Base-by-base conservation (phyloP, 2,797 vertebrate genomes). In the Channa striata region DNA sequence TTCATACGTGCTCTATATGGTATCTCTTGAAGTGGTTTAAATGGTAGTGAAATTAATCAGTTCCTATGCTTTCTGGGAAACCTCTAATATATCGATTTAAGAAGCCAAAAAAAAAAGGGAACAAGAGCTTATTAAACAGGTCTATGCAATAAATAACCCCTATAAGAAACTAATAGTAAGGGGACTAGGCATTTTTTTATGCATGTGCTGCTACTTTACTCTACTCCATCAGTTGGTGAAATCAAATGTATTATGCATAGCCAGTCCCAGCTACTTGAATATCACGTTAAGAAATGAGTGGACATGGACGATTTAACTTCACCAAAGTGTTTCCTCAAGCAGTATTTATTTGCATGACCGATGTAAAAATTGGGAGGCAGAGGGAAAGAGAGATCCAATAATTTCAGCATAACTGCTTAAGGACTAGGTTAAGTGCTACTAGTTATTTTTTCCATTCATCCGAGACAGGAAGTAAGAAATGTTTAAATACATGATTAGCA, bases 341-440 rank as follows among this genome's bases (percentile, higher is more conserved):
- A 48, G 68, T 74, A 76, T 51, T 12, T 59, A 36, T 16, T 53
- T 40, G 48, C 50, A 9, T 11, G 37, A 36, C 20, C 21, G 67
- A 75, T 70, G 51, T 52, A 11, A 67, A 65, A 62, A 58, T 16
- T n/a, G 33, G 68, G 23, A 17, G 12, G 49, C 39, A 25, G 52
- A 1, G 47, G n/a, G n/a, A 23, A 17, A 51, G 23, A 36, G 43
- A 40, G 17, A 49, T 39, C 59, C 75, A 14, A 68, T 44, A 78
- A 74, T 78, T 77, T 85, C 51, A 87, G 78, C 63, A 72, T 67
- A 66, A 74, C 19, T 70, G 76, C 82, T 80, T 72, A 46, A 74
- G 72, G 80, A 78, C 58, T 70, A 71, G 52, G 80, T 85, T 77
- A 78, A 83, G 63, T 42, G 63, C 62, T 65, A 64, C 39, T 43